Evolutionary conservation across 1,140 invertebrate species (phyloP), one percentile per base, ranked within the genome.

Genomic region (Sycobia sp.): DNA sequence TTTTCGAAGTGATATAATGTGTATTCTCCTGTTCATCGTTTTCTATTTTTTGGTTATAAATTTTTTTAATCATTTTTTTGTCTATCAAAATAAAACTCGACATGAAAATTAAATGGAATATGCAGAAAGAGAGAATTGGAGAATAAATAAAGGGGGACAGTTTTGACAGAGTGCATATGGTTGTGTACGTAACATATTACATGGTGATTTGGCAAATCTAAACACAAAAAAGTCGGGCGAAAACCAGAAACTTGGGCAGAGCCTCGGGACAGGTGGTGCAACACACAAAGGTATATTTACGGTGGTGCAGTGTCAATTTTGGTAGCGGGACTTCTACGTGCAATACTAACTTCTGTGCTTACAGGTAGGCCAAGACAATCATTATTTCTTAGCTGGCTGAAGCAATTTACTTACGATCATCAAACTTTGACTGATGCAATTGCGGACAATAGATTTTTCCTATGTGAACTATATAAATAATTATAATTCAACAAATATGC

Each of bases 281-380:
- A 73, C 75, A 74, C 73, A 75, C 67, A 74, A 74, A 72, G 34
- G 65, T 67, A 66, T 64, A 69, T 69, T 74, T 78, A 77, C 68
- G 77, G 80, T 80, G 78, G 78, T 81, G 77, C 79, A 82, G 80
- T 80, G 77, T 81, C 76, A 70, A 81, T 81, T 77, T 74, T 81
- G 80, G 79, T 81, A 81, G 78, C 79, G 79, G 78, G 79, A 79
- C 74, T 76, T 71, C 79, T 80, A 80, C 78, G 78, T 76, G 74
- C 71, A 81, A 82, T 82, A 82, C 80, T 82, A 82, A 82, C 79
- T 82, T 81, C 80, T 81, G 80, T 81, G 80, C 80, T 82, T 82
- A 72, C 78, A 82, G 80, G 80, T 81, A 82, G 80, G 80, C 78
- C 79, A 82, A 82, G 75, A 81, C 78, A 81, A 73, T 81, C 78